phyloP scores from a whole-genome alignment of 2,113 vertebrate genomes.

The Panthera leo region DNA sequence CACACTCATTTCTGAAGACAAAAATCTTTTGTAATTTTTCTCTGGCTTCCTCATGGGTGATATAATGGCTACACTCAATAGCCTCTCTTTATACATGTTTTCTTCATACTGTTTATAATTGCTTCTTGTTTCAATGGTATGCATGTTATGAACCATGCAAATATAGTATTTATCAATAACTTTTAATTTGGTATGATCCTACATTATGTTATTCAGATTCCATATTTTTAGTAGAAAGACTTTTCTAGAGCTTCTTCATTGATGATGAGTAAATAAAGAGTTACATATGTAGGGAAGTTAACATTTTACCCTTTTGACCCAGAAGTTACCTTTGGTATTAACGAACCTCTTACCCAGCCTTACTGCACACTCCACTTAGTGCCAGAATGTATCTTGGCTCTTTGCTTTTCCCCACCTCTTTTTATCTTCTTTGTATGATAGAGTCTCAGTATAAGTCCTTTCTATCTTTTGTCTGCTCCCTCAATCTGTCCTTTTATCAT shows the following conservation, averaged over 20 bases:
- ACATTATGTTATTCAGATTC: background rate
- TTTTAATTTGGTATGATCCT: background rate
- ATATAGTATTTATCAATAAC: background rate
- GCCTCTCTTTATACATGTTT: constrained; percentile 36
- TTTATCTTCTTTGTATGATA: background rate
- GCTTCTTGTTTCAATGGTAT: constrained; percentile 39
- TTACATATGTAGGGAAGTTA: background rate
- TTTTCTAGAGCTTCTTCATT: background rate
- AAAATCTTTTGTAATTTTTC: constrained; percentile 52
- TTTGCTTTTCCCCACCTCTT: background rate
- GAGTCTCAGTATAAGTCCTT: background rate
- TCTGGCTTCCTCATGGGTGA: constrained; percentile 1
- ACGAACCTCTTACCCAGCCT: background rate
- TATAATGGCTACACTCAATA: constrained; percentile 46
- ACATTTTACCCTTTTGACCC: background rate
- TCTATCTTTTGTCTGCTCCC: background rate
- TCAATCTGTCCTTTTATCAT: background rate
- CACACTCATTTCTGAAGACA: constrained; percentile 34
- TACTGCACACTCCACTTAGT: background rate
- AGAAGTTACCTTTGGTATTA: background rate
- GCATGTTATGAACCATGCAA: background rate
- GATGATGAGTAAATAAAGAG: background rate
- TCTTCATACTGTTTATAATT: background rate
- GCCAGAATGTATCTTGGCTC: background rate
- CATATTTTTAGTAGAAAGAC: background rate